Evolutionary conservation across 2,888 invertebrate genomes (phyloP).

Genomic region (Scrobipalpa costella): DNA sequence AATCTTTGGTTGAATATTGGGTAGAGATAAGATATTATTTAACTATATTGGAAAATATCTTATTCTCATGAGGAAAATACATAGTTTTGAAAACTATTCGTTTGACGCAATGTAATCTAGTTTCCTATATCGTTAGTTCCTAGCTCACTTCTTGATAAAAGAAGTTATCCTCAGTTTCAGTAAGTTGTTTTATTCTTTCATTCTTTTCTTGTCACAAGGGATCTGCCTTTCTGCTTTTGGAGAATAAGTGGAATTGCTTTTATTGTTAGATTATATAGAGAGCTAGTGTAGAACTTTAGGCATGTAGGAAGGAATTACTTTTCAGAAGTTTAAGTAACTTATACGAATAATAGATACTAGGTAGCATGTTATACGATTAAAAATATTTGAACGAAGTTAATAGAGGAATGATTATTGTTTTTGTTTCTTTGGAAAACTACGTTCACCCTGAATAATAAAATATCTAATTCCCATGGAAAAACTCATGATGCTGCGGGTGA

Average conservation of each 20-base stretch:
- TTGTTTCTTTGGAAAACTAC: too few species aligned
- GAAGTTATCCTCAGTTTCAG: constrained; percentile 10
- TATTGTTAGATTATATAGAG: not conserved
- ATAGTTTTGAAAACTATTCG: not conserved
- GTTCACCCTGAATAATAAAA: too few species aligned
- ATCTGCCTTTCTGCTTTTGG: not conserved
- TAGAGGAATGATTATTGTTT: too few species aligned
- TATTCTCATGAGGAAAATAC: not conserved
- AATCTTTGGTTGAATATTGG: too few species aligned
- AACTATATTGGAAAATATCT: too few species aligned
- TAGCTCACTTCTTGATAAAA: constrained; percentile 21
- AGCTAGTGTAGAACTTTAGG: not conserved
- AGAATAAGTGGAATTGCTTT: constrained; percentile 1
- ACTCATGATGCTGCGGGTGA: too few species aligned
- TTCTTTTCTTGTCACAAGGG: constrained; percentile 12
- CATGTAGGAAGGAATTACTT: not conserved
- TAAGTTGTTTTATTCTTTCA: constrained; percentile 15
- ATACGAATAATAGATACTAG: too few species aligned
- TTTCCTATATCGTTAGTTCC: constrained; percentile 6
- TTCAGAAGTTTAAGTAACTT: too few species aligned
- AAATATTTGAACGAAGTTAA: too few species aligned
- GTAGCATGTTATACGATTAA: too few species aligned
- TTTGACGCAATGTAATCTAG: not conserved
- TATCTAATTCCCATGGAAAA: not conserved
- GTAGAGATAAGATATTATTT: too few species aligned